Evolutionary conservation across 2,113 vertebrate species (phyloP).

Genomic region (Nanorana parkeri): DNA sequence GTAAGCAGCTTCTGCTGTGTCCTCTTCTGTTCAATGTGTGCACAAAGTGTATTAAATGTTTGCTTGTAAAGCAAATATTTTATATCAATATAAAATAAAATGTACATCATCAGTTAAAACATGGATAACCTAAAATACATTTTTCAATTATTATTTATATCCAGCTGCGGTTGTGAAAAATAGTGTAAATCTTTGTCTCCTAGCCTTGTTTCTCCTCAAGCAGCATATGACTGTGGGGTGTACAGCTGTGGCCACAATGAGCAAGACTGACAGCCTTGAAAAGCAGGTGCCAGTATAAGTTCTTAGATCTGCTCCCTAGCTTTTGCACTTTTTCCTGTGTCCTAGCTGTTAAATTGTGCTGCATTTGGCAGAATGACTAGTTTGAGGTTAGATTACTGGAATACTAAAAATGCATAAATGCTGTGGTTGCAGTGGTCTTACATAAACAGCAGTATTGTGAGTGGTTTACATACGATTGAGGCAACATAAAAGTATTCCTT

Average conservation of each 20-base stretch:
- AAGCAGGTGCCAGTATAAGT: conserved; percentile 51
- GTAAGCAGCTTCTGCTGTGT: too few species aligned
- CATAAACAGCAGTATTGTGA: conserved; percentile 25
- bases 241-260: conserved; percentile 56
- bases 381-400: conserved; percentile 58
- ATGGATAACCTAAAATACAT: too few species aligned
- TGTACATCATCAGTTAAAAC: too few species aligned
- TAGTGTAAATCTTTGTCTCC: conserved; percentile 40
- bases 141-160: too few species aligned
- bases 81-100: too few species aligned
- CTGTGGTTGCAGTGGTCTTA: conserved; percentile 29
- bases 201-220: conserved; percentile 3
- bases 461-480: conserved; percentile 7
- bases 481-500: neutral
- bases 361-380: conserved; percentile 36
- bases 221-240: conserved; percentile 39
- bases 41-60: too few species aligned
- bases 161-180: neutral
- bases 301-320: conserved; percentile 44
- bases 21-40: too few species aligned
- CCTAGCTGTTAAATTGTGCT: conserved; percentile 51
- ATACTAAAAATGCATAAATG: conserved; percentile 51
- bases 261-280: conserved; percentile 35
- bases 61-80: too few species aligned
- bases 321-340: conserved; percentile 31